Percentiles rank a stretch among this genome's conserved stretches.
Evolutionary conservation across 2,113 vertebrate genomes (phyloP).

Genomic region (Puma concolor): DNA sequence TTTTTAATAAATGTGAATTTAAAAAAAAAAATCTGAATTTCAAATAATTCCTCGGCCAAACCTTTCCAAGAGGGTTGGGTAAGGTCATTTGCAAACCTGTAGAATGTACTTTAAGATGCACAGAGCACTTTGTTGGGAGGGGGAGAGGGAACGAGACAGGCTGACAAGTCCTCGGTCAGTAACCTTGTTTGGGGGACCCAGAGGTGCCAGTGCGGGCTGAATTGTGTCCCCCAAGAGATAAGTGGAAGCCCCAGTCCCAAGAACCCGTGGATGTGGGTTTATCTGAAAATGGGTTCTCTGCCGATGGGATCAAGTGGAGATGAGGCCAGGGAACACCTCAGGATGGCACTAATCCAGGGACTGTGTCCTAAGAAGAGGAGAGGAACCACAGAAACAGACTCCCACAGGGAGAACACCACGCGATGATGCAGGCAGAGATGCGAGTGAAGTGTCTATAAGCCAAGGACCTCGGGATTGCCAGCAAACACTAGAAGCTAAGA

Average conservation of each 20-base stretch:
- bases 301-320: neutral
- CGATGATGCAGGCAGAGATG: accelerated
- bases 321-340: neutral
- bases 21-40: constrained; percentile 40
- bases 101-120: neutral
- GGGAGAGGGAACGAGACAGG: neutral
- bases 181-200: neutral
- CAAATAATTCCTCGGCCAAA: constrained; percentile 17
- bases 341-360: no score
- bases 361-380: no score
- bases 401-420: accelerated
- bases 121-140: neutral
- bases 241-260: accelerated
- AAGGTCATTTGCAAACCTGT: neutral
- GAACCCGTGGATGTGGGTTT: neutral
- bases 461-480: neutral
- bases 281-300: neutral
- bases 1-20: constrained; percentile 51
- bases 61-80: neutral
- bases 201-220: neutral
- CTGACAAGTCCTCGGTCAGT: neutral
- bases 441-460: accelerated
- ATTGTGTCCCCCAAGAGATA: neutral
- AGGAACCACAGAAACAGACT: neutral
- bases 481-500: neutral